Evolutionary conservation across 2,797 vertebrate species (phyloP).

Genomic region (Alosa sapidissima): DNA sequence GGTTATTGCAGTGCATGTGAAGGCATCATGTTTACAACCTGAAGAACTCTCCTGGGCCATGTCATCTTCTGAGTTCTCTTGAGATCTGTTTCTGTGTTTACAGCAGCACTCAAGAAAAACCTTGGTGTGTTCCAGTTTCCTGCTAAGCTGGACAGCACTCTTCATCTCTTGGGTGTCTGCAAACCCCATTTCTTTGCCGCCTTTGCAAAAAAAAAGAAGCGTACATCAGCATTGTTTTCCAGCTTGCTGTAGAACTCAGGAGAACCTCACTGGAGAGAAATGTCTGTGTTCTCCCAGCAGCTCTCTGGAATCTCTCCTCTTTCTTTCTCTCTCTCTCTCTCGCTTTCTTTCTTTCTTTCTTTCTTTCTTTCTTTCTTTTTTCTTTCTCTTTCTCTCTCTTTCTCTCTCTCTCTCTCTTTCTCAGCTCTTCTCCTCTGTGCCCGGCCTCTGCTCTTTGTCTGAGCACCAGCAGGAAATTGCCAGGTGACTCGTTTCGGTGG

Average conservation of each 20-base stretch:
- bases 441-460: slow-evolving; percentile 43
- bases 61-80: not conserved
- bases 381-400: too few species aligned
- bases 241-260: not conserved
- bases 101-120: not conserved
- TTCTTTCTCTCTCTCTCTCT: not conserved
- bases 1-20: slow-evolving; percentile 1
- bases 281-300: not conserved
- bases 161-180: not conserved
- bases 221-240: not conserved
- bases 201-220: not conserved
- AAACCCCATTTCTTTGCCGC: not conserved
- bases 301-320: slow-evolving; percentile 15
- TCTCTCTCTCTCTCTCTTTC: not conserved
- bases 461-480: slow-evolving; percentile 36
- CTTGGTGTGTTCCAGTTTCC: not conserved
- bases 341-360: not conserved
- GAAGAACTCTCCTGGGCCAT: not conserved
- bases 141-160: not conserved
- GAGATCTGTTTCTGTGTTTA: not conserved
- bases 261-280: not conserved
- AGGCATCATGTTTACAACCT: not conserved
- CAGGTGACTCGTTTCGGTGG: slow-evolving; percentile 38
- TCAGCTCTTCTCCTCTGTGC: not conserved
- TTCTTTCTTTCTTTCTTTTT: too few species aligned